These are phyloP conservation scores for Scartelaos histophorus DNA, from an alignment of 2,113 vertebrate genomes.

Conservation along the genomic window DNA sequence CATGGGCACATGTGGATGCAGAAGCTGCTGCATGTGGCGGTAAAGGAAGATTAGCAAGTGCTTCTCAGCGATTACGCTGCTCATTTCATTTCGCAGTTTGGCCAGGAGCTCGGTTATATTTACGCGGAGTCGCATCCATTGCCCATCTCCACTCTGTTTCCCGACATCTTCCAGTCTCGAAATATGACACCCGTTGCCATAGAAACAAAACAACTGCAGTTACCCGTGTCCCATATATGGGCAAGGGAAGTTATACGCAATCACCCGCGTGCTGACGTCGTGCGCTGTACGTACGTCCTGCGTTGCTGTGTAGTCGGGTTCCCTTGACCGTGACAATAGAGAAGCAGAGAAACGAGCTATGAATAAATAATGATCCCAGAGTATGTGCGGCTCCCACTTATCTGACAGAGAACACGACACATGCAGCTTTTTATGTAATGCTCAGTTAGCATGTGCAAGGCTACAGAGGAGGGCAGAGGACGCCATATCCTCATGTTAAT, in stretches of 20 bases:
- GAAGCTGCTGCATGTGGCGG: too few species aligned
- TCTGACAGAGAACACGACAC: slow-evolving; percentile 24
- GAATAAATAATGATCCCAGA: slow-evolving; percentile 64
- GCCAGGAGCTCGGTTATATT: slow-evolving; percentile 7
- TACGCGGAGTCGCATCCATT: slow-evolving; percentile 2
- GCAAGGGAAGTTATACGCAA: slow-evolving; percentile 58
- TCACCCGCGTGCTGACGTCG: slow-evolving; percentile 65
- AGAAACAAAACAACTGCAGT: slow-evolving; percentile 73
- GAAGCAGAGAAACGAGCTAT: slow-evolving; percentile 28
- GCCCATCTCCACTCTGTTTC: slow-evolving; percentile 41
- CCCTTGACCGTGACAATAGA: slow-evolving; percentile 51
- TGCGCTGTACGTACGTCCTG: slow-evolving; percentile 24
- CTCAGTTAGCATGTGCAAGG: not conserved
- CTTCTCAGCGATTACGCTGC: not conserved
- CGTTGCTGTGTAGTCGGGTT: slow-evolving; percentile 31
- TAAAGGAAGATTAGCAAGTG: too few species aligned
- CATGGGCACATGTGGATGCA: not conserved
- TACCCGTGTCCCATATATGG: slow-evolving; percentile 68
- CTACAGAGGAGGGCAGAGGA: not conserved
- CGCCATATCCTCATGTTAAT: not conserved
- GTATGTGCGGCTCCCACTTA: slow-evolving; percentile 45
- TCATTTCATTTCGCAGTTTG: not conserved
- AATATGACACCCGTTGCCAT: slow-evolving; percentile 63
- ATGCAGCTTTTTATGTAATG: slow-evolving; percentile 33
- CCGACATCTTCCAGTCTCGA: slow-evolving; percentile 47